These are phyloP conservation scores for Erpobdella octoculata DNA, from an alignment of 2,888 invertebrate genomes.

Conservation along the genomic window DNA sequence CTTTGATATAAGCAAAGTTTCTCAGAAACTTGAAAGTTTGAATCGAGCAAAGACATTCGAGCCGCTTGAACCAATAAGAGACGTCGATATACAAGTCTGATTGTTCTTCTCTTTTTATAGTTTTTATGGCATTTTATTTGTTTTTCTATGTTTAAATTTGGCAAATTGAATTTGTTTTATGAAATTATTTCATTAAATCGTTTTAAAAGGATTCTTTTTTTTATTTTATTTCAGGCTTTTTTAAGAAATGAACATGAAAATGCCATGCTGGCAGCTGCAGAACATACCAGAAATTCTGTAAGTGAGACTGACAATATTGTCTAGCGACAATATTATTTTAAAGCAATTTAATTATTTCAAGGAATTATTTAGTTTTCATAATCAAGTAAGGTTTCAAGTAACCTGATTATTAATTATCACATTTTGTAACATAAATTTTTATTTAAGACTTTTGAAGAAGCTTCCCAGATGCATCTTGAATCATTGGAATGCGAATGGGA, in stretches of 20 bases:
- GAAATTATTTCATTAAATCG: neutral
- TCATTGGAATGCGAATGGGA: constrained; percentile 83
- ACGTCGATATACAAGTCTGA: constrained; percentile 70
- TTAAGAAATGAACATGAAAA: constrained; percentile 87
- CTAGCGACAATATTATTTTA: neutral
- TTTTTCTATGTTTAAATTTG: neutral
- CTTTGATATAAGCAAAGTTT: constrained; percentile 83
- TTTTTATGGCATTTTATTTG: neutral
- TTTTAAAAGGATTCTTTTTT: neutral
- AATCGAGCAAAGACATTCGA: constrained; percentile 62
- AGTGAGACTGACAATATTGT: constrained; percentile 36
- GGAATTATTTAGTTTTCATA: neutral
- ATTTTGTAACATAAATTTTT: neutral
- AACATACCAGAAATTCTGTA: constrained; percentile 60
- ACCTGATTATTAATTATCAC: neutral
- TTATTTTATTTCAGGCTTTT: constrained; percentile 62
- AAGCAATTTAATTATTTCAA: neutral
- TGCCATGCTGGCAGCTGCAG: constrained; percentile 80
- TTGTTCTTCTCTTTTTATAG: neutral
- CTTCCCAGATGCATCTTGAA: constrained; percentile 62
- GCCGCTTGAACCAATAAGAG: constrained; percentile 78
- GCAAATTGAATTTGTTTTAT: neutral
- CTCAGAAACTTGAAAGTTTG: constrained; percentile 78
- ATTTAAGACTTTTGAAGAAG: constrained; percentile 58
- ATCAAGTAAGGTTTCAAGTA: neutral